Base-by-base conservation (phyloP, 2,113 vertebrate genomes). In the Cyanoderma ruficeps region DNA sequence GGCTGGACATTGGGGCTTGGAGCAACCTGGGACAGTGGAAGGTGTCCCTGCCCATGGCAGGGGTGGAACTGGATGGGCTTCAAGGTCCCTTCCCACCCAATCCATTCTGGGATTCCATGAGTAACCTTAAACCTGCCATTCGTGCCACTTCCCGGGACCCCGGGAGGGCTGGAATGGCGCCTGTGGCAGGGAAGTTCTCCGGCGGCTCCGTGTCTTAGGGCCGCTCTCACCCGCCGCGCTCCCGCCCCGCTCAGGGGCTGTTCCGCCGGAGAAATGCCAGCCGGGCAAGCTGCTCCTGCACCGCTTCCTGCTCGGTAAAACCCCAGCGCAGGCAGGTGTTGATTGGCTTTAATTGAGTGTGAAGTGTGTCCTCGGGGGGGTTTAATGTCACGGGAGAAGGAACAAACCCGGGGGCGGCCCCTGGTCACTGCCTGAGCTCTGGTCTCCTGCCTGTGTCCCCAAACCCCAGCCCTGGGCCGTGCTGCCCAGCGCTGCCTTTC, bases 131-230 rank as follows among this genome's bases (percentile, higher is more conserved):
- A 20, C 2, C 5, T 31, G 31, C 21, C 16, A 1, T 1, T 1
- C 2, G 61, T 6, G 31, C 49, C 6, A 0, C 13, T n/a, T 4
- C 1, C 28, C 2, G 27, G 50, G 4, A 10, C 8, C 35, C 55
- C 47, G 4, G 1, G 30, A 3, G 55, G 22, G 30, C 11, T 42
- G 37, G 18, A 4, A 3, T 9, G 10, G 2, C 0, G 0, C 10
- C 1, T 0, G 33, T 8, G 30, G 16, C 21, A 2, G 8, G 27
- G 35, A 6, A 9, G 18, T 9, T 25, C 42, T 67, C 21, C 2
- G 3, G 24, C 44, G 16, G 1, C 12, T 37, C 15, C 0, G 3
- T 7, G 33, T 7, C 2, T 46, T 53, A 1, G 22, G 6, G 35
- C 57, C 6, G 24, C 22, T 33, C n/a, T 12, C 28, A 3, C 8